Conservation (phyloP, 2,888 invertebrate species). For the Perithous albicinctus region DNA sequence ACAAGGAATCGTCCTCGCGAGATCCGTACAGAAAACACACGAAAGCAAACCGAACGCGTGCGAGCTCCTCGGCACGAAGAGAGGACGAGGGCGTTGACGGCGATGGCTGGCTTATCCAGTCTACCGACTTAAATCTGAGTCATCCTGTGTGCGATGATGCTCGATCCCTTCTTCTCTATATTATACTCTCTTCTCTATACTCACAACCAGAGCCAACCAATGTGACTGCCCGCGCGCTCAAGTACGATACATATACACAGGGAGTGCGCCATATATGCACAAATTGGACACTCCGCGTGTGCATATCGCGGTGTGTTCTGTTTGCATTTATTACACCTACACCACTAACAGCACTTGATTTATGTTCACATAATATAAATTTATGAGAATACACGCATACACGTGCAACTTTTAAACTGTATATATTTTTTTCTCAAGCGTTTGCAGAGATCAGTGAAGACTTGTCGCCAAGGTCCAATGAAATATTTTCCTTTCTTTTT, state of each 20-base stretch:
- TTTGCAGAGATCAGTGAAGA: background rate
- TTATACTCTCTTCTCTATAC: constrained; percentile 4
- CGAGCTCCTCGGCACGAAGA: background rate
- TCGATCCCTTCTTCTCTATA: constrained; percentile 31
- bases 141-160: constrained; percentile 52
- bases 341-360: constrained; percentile 11
- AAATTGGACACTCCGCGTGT: constrained; percentile 14
- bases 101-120: constrained; percentile 67
- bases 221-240: background rate
- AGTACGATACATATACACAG: background rate
- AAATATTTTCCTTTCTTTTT: background rate
- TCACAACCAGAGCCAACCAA: background rate
- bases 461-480: constrained; percentile 31
- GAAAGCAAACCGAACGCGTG: constrained; percentile 45
- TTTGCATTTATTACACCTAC: constrained; percentile 4
- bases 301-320: background rate
- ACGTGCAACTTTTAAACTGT: constrained; percentile 16
- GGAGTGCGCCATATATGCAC: constrained; percentile 3
- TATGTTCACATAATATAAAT: constrained; percentile 42
- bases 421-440: constrained; percentile 5
- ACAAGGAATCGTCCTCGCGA: constrained; percentile 77
- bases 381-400: constrained; percentile 18
- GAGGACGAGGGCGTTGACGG: constrained; percentile 71
- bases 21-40: constrained; percentile 41
- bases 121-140: constrained; percentile 66